Base-by-base conservation (phyloP, 2,113 vertebrate genomes). In the Nestor notabilis region DNA sequence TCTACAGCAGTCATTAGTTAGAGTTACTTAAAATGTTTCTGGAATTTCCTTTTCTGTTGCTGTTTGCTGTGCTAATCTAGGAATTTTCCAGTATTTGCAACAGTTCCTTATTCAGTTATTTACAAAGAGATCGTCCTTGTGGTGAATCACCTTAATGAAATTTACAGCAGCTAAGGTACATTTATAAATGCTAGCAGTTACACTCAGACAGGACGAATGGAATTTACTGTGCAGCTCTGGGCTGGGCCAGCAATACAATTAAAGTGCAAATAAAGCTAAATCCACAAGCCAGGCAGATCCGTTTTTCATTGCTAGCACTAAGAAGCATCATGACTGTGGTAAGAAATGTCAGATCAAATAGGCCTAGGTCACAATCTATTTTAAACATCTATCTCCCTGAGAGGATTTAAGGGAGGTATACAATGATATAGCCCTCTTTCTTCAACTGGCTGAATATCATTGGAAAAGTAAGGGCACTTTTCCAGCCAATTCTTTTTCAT, bases 261-360 rank as follows among this genome's bases (percentile, higher is more conserved):
- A 97, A 98, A 98, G 97, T 98, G 98, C 97, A 97, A 96, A 95
- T 90, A 95, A 96, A 96, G 81, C 97, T 56, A 83, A 94, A 93
- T n/a, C 19, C 70, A 95, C 82, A 97, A 96, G 93, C 87, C 87
- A 96, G 75, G 87, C 83, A 97, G 94, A 93, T 96, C 76, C 17
- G 2, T 92, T 94, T 93, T 81, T 86, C 86, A 86, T 53, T 1
- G 13, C 81, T 83, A 96, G 81, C 35, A 4, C 87, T 89, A 79
- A 83, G 78, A 96, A 92, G 69, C 90, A 93, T 95, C 94, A 79
- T n/a, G 13, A 95, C 69, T 77, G 58, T 84, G 56, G 50, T 84
- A 89, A 91, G 89, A 95, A 94, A 79, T 47, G 77, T 93, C 93
- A 91, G 93, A 86, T 96, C 75, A 81, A 71, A 80, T 15, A 96